Conservation (phyloP, 2,888 invertebrate species). For the Pristionchus exspectatus region DNA sequence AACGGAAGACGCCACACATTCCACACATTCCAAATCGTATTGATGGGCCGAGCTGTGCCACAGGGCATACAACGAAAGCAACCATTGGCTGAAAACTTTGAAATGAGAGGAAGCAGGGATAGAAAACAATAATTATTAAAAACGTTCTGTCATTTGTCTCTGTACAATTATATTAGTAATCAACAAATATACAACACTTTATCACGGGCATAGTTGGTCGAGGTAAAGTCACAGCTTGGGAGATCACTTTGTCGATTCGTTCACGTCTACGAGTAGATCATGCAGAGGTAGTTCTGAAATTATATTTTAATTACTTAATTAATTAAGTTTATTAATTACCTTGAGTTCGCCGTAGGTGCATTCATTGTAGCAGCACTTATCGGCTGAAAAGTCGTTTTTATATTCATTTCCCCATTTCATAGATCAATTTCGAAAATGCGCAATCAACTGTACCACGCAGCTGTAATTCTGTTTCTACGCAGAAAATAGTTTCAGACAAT, state of each 20-base stretch:
- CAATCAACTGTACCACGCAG: background rate
- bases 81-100: no score
- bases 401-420: background rate
- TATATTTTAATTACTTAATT: background rate
- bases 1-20: no score
- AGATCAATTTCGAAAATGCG: background rate
- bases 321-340: background rate
- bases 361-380: background rate
- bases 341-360: background rate
- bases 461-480: background rate
- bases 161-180: no score
- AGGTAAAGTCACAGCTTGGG: background rate
- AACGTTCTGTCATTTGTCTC: no score
- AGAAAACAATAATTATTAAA: no score
- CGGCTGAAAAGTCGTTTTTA: background rate
- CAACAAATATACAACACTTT: background rate
- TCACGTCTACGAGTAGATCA: background rate
- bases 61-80: no score
- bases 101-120: no score
- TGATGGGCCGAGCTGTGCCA: no score
- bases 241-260: background rate
- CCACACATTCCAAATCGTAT: no score
- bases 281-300: constrained; percentile 9
- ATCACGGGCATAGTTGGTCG: background rate
- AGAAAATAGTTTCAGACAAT: background rate